phyloP scores from a whole-genome alignment of 2,888 invertebrate species.

The Drosophila monieri region DNA sequence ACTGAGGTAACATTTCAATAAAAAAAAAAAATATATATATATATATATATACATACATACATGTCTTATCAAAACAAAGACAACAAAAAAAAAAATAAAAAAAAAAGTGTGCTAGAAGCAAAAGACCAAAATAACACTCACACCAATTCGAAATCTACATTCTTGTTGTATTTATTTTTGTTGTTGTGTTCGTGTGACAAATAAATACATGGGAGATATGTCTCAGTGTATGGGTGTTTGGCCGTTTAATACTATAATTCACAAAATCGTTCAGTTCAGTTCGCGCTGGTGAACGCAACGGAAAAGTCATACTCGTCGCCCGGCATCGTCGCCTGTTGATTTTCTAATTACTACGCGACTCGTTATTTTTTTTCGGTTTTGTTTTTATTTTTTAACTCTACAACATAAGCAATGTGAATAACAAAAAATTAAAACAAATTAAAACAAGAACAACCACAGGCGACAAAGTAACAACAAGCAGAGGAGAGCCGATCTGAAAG shows the following conservation, averaged over 20 bases:
- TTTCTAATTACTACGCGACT: constrained; percentile 34
- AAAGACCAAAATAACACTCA: constrained; percentile 62
- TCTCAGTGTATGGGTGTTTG: constrained; percentile 29
- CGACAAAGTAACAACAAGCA: constrained; percentile 12
- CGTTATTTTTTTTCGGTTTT: constrained; percentile 14
- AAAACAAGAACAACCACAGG: not conserved
- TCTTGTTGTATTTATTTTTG: constrained; percentile 10
- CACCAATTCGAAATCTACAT: constrained; percentile 19
- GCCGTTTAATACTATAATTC: constrained; percentile 71
- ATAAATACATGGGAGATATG: constrained; percentile 28
- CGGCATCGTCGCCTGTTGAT: constrained; percentile 39
- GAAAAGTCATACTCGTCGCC: constrained; percentile 65
- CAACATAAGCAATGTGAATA: constrained; percentile 10
- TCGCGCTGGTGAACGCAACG: constrained; percentile 72
- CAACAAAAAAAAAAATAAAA: not conserved
- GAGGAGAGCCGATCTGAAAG: constrained; percentile 3
- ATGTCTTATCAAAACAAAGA: constrained; percentile 6
- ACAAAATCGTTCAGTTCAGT: constrained; percentile 74
- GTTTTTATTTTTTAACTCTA: constrained; percentile 13
- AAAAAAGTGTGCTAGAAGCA: constrained; percentile 8
- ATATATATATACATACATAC: not conserved
- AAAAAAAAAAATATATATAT: constrained; percentile 14
- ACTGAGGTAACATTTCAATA: constrained; percentile 25
- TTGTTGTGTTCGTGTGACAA: constrained; percentile 28
- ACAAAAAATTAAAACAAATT: not conserved